Conservation (phyloP, 2,888 invertebrate genomes). For the Tipula vernalis region DNA sequence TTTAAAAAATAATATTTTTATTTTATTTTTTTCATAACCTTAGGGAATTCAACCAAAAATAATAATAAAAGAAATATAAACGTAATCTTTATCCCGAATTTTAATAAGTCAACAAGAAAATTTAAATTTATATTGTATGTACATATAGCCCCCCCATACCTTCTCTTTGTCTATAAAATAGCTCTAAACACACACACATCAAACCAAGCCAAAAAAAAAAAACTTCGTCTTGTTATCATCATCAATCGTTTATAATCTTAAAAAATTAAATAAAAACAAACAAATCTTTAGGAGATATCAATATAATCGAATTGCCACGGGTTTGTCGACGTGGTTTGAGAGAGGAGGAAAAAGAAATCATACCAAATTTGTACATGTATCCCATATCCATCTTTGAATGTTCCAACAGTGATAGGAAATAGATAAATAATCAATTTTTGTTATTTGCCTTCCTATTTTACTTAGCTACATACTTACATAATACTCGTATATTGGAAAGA, state of each 20-base stretch:
- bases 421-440: background rate
- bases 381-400: background rate
- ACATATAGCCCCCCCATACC: background rate
- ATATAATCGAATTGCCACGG: background rate
- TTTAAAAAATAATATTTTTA: background rate
- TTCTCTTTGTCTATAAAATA: background rate
- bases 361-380: background rate
- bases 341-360: background rate
- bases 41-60: background rate
- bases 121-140: background rate
- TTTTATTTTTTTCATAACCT: background rate
- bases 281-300: background rate
- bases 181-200: background rate
- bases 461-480: no score
- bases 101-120: background rate
- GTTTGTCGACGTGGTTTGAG: background rate
- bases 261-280: background rate
- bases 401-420: background rate
- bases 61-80: background rate
- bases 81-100: background rate
- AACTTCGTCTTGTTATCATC: background rate
- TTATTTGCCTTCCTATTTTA: background rate
- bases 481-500: background rate
- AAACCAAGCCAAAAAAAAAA: background rate
- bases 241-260: background rate